Percentiles rank a stretch among this genome's conserved stretches.
phyloP scores from a whole-genome alignment of 2,113 vertebrate species.

The Gavia stellata region DNA sequence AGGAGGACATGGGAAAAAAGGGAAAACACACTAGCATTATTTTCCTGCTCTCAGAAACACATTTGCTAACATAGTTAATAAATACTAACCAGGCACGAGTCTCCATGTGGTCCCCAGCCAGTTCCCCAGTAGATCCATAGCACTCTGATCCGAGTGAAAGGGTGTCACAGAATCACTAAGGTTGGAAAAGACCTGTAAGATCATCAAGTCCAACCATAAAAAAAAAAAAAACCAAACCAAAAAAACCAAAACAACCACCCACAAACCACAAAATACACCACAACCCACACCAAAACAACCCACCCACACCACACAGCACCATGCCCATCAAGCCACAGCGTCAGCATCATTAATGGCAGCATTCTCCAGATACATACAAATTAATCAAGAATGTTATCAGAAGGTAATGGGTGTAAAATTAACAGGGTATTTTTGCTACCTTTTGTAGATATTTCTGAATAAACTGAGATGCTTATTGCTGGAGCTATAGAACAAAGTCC shows the following conservation, averaged over 20 bases:
- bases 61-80: background rate
- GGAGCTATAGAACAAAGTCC: background rate
- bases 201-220: too few species aligned
- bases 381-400: conserved; percentile 2
- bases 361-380: background rate
- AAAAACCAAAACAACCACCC: too few species aligned
- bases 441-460: background rate
- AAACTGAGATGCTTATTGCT: background rate
- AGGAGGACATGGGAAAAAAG: background rate
- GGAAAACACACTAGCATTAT: background rate
- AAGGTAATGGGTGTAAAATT: background rate
- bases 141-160: background rate
- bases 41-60: background rate
- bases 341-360: background rate
- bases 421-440: background rate
- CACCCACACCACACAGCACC: too few species aligned
- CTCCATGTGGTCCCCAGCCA: background rate
- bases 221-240: too few species aligned
- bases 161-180: too few species aligned
- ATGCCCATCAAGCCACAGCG: too few species aligned
- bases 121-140: background rate
- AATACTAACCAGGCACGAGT: background rate
- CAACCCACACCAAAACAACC: too few species aligned
- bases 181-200: too few species aligned
- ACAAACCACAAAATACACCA: too few species aligned